These are phyloP conservation scores for Rhopilema esculentum DNA, from an alignment of 30 jellyfish, hydroid and myxozoan genomes.

Conservation along the genomic window DNA sequence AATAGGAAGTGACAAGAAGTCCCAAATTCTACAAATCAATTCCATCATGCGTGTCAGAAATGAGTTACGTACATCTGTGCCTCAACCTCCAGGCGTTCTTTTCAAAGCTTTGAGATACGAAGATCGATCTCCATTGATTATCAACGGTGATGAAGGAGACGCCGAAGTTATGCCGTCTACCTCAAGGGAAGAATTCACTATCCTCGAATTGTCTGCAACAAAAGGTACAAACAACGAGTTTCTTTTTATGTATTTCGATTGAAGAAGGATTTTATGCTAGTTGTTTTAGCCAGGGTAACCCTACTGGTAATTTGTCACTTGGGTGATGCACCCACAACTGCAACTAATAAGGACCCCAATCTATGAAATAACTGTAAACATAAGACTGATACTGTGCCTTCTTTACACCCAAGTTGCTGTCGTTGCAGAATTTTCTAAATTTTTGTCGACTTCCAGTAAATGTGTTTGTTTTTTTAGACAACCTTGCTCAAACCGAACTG, in stretches of 20 bases:
- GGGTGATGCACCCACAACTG: too few species aligned
- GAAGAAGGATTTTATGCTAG: neutral
- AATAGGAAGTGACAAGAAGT: slow-evolving; percentile 85
- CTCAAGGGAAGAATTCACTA: slow-evolving; percentile 91
- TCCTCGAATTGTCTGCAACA: slow-evolving; percentile 70
- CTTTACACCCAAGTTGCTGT: too few species aligned
- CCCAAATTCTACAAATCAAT: slow-evolving; percentile 73
- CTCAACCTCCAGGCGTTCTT: slow-evolving; percentile 98
- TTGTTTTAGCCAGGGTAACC: too few species aligned
- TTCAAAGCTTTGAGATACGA: slow-evolving; percentile 75
- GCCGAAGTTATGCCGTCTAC: slow-evolving; percentile 92
- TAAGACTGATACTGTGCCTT: too few species aligned
- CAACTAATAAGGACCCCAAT: too few species aligned
- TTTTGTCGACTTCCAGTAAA: neutral
- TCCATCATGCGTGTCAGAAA: slow-evolving; percentile 94
- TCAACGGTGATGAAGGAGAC: slow-evolving; percentile 82
- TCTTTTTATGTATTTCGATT: too few species aligned
- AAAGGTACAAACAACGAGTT: slow-evolving; percentile 66
- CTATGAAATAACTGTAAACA: too few species aligned
- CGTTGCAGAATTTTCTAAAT: neutral
- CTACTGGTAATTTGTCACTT: too few species aligned
- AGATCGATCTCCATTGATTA: slow-evolving; percentile 77
- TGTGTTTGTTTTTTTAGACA: slow-evolving; percentile 7
- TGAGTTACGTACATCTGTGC: slow-evolving; percentile 91
- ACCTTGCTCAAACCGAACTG: slow-evolving; percentile 63